Conservation (phyloP, 2,113 vertebrate genomes). For the Sinosuthora webbiana region DNA sequence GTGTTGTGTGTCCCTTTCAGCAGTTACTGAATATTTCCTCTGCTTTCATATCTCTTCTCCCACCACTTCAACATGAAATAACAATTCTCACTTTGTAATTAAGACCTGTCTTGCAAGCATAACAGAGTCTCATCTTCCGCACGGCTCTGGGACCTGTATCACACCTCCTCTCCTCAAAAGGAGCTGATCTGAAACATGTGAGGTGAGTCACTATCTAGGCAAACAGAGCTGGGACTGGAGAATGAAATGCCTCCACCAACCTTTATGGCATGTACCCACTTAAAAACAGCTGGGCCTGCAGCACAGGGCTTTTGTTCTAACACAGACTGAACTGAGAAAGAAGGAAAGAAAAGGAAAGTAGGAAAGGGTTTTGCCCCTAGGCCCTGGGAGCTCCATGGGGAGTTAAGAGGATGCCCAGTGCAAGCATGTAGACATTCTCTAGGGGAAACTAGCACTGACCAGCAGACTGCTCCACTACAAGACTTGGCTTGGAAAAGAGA, state of each 20-base stretch:
- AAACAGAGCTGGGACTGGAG: background rate
- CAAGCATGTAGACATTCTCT: accelerated
- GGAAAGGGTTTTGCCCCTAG: background rate
- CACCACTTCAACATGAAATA: conserved; percentile 19
- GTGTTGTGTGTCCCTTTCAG: background rate
- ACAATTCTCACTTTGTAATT: conserved; percentile 33
- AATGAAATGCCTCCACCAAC: background rate
- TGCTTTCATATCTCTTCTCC: conserved; percentile 15
- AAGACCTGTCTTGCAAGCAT: conserved; percentile 21
- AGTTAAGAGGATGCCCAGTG: background rate
- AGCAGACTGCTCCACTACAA: background rate
- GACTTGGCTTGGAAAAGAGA: background rate
- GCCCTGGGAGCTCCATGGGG: background rate
- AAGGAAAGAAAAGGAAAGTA: background rate
- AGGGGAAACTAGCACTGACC: background rate
- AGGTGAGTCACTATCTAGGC: background rate
- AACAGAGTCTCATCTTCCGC: background rate
- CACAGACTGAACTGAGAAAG: background rate
- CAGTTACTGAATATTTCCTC: background rate
- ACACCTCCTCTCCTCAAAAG: background rate
- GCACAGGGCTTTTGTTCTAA: background rate
- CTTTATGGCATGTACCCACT: background rate
- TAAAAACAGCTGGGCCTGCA: background rate
- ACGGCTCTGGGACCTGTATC: background rate
- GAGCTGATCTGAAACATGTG: background rate